Evolutionary conservation across 2,888 invertebrate species (phyloP).

Genomic region (Sinelater perroti): DNA sequence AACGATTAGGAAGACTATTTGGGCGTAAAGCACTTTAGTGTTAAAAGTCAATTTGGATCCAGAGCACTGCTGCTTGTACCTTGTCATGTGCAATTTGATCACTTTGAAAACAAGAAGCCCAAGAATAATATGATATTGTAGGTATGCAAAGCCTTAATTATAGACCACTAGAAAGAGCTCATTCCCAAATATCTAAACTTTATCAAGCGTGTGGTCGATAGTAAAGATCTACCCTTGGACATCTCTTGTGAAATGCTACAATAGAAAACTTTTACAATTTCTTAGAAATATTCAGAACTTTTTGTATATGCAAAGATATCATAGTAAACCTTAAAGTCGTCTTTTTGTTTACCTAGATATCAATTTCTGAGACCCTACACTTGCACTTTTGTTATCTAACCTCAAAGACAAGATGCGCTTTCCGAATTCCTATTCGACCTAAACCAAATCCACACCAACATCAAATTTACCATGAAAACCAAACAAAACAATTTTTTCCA

Average conservation of each 20-base stretch:
- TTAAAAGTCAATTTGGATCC: slow-evolving; percentile 95
- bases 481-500: no score
- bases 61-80: slow-evolving; percentile 92
- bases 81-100: slow-evolving; percentile 93
- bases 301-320: no score
- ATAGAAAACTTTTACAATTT: no score
- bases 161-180: slow-evolving; percentile 99
- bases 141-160: slow-evolving; percentile 97
- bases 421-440: no score
- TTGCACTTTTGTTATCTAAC: no score
- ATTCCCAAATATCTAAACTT: slow-evolving; percentile 98
- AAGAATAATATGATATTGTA: slow-evolving; percentile 99
- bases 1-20: slow-evolving; percentile 99
- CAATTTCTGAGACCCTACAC: no score
- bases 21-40: slow-evolving; percentile 94
- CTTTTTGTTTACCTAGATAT: no score
- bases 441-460: no score
- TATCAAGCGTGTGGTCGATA: slow-evolving; percentile 97
- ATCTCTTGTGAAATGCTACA: slow-evolving; percentile 99
- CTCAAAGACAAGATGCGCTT: no score
- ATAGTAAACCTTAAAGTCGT: no score
- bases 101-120: slow-evolving; percentile 97
- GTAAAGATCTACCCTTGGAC: slow-evolving; percentile 97
- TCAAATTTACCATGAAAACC: no score
- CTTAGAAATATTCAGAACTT: no score